Base-by-base conservation (phyloP, 2,113 vertebrate species). In the Mustelus asterias region DNA sequence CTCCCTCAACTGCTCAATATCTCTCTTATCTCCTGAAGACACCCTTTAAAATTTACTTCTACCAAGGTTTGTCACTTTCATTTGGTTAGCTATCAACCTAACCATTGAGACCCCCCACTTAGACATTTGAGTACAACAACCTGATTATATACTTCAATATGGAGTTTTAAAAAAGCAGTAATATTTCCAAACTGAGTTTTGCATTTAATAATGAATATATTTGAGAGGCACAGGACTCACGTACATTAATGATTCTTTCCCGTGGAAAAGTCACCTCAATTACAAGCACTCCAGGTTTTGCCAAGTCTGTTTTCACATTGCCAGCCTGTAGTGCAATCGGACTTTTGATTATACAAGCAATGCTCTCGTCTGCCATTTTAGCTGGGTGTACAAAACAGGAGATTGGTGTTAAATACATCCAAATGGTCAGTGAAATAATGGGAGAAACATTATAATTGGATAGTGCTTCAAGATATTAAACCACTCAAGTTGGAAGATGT, bases 321-420 rank as follows among this genome's bases (percentile, higher is more conserved):
- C 98, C 98, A 26, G 98, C 97, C 96, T 98, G 98, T 33, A 98
- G 97, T 69, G 97, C 97, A 18, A 98, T 97, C 0, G 98, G 97
- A 85, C 98, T 96, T 96, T 98, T 98, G 96, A 98, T 95, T 0
- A 97, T 97, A 96, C 97, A 98, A 69, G 96, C 96, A 70, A 98
- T 97, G 0, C 88, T 96, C 5, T 97, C 69, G 0, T 97, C 96
- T 26, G 97, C 96, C 97, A 97, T 97, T 72, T 72, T 54, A 72
- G 24, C 69, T 95, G 41, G 54, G 67, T 72, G 44, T 14, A 14
- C 48, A 76, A 3, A 95, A 94, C 33, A 92, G n/a, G 94, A 95
- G 44, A 95, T 1, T 76, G 14, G 10, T 72, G n/a, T 72, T 54
- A 95, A 41, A 95, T 33, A 4, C 24, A 72, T 18, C 24, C 37